Conservation (phyloP, 2,797 vertebrate genomes). For the Hephaestus fuliginosus region DNA sequence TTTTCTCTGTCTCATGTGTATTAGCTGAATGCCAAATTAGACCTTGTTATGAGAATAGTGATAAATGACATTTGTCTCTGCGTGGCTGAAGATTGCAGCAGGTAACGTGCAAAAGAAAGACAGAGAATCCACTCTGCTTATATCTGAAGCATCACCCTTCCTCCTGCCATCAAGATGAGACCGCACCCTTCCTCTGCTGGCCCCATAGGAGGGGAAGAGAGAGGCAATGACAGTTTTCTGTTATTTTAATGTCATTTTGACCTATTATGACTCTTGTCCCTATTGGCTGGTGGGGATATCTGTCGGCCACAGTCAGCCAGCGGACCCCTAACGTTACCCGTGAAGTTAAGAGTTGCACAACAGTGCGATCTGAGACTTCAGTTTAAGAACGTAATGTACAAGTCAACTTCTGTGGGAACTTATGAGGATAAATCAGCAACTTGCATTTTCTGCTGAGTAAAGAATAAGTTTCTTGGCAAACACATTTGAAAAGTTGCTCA, state of each 20-base stretch:
- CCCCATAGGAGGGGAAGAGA: neutral
- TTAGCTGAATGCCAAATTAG: neutral
- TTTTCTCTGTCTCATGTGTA: neutral
- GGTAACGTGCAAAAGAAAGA: constrained; percentile 25
- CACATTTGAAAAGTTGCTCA: neutral
- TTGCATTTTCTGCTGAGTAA: neutral
- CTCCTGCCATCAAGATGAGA: constrained; percentile 4
- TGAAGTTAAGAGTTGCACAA: neutral
- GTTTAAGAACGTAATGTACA: neutral
- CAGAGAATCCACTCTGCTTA: constrained; percentile 5
- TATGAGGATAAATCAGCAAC: neutral
- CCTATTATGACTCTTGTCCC: neutral
- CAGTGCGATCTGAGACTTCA: neutral
- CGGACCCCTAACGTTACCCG: neutral
- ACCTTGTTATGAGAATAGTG: neutral
- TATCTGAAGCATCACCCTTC: constrained; percentile 42
- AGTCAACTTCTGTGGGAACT: neutral
- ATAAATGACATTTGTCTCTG: constrained; percentile 29
- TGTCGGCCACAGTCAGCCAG: neutral
- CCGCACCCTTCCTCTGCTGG: constrained; percentile 66
- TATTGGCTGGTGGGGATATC: neutral
- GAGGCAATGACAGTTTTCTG: neutral
- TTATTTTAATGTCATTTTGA: neutral
- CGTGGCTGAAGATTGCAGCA: constrained; percentile 4
- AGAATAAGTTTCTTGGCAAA: neutral